A percentile compares a stretch with the other conserved stretches of the same genome.
phyloP scores from a whole-genome alignment of 2,113 vertebrate species.

The Butorides virescens region DNA sequence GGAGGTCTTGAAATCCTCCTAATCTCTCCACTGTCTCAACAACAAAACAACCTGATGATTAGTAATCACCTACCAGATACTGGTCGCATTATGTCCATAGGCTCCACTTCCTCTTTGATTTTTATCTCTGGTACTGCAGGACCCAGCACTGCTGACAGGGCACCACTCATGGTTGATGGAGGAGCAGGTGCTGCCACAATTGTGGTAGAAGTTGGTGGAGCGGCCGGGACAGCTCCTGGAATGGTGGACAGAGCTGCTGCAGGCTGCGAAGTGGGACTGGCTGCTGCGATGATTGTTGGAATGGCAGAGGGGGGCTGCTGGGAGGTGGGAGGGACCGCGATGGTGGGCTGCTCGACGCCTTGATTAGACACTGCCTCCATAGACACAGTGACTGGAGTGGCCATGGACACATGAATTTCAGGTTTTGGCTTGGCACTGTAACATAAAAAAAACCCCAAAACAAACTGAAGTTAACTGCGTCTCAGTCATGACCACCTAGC shows the following conservation, averaged over 20 bases:
- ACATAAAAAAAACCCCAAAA: background rate
- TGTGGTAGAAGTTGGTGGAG: slow-evolving; percentile 80
- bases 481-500: background rate
- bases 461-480: background rate
- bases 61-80: slow-evolving; percentile 73
- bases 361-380: slow-evolving; percentile 87
- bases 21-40: background rate
- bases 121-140: slow-evolving; percentile 86
- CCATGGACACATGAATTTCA: slow-evolving; percentile 90
- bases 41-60: background rate
- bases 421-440: slow-evolving; percentile 91
- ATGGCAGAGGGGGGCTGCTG: slow-evolving; percentile 91
- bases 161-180: slow-evolving; percentile 80
- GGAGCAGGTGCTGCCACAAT: slow-evolving; percentile 87
- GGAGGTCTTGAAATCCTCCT: background rate
- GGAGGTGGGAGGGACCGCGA: slow-evolving; percentile 73
- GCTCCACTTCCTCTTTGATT: slow-evolving; percentile 91
- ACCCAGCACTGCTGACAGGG: slow-evolving; percentile 80
- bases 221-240: slow-evolving; percentile 81
- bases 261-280: slow-evolving; percentile 87
- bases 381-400: slow-evolving; percentile 86
- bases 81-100: slow-evolving; percentile 83
- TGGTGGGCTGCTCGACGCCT: slow-evolving; percentile 82
- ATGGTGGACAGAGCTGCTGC: slow-evolving; percentile 82
- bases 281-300: slow-evolving; percentile 82